Evolutionary conservation across 2,888 invertebrate species (phyloP).

Genomic region (Sisyra nigra): DNA sequence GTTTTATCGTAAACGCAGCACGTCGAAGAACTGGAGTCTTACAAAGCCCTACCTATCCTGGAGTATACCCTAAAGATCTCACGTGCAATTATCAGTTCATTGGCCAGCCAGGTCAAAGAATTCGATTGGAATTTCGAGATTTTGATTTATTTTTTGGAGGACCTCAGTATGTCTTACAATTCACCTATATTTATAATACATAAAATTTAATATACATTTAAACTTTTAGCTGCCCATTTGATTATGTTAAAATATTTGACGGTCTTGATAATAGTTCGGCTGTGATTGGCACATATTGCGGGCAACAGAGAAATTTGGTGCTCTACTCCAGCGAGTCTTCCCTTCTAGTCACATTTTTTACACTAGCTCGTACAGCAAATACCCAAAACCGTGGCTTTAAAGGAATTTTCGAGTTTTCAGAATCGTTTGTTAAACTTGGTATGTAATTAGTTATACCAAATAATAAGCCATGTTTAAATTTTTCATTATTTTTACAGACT

Average conservation of each 20-base stretch:
- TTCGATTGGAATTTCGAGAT: slow-evolving; percentile 90
- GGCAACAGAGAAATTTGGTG: slow-evolving; percentile 90
- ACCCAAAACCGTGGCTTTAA: slow-evolving; percentile 97
- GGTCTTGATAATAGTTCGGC: slow-evolving; percentile 78
- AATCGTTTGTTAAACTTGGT: slow-evolving; percentile 97
- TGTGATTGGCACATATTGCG: slow-evolving; percentile 92
- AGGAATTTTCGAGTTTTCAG: slow-evolving; percentile 97
- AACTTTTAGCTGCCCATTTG: slow-evolving; percentile 84
- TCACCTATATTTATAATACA: not conserved
- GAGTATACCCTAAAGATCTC: slow-evolving; percentile 94
- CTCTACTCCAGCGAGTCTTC: slow-evolving; percentile 87
- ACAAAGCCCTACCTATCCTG: slow-evolving; percentile 96
- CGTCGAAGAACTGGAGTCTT: slow-evolving; percentile 65
- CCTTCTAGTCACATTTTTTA: slow-evolving; percentile 81
- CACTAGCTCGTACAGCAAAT: slow-evolving; percentile 79
- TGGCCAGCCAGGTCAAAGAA: slow-evolving; percentile 77
- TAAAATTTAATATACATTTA: slow-evolving; percentile 5
- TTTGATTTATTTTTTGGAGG: slow-evolving; percentile 98
- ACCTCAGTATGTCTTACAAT: slow-evolving; percentile 76
- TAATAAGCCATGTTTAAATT: not conserved
- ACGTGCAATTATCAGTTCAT: slow-evolving; percentile 86
- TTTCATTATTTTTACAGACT: slow-evolving; percentile 40
- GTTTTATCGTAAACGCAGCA: slow-evolving; percentile 66
- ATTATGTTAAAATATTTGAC: slow-evolving; percentile 94
- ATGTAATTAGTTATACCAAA: slow-evolving; percentile 22